phyloP scores from a whole-genome alignment of 2,797 vertebrate genomes.

The Helarctos malayanus region DNA sequence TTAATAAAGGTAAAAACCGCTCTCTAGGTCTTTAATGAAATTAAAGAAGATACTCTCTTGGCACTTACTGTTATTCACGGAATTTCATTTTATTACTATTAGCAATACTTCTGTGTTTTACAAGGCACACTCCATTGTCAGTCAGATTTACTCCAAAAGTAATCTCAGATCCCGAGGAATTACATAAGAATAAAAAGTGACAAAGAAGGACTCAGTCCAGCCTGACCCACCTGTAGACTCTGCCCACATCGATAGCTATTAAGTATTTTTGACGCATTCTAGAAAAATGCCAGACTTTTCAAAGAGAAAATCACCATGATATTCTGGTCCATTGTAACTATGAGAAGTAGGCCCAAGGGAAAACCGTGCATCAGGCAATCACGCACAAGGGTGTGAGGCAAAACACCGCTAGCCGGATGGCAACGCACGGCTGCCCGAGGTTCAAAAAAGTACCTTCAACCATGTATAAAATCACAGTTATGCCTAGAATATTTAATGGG shows the following conservation, averaged over 20 bases:
- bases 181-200: background rate
- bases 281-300: conserved; percentile 26
- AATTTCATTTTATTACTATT: conserved; percentile 30
- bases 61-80: background rate
- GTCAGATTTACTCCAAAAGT: background rate
- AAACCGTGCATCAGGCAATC: background rate
- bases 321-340: background rate
- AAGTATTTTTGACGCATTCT: background rate
- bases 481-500: background rate
- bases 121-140: background rate
- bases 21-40: conserved; percentile 8
- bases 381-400: no score
- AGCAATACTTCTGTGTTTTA: background rate
- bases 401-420: fast-evolving
- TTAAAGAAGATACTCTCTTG: background rate
- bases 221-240: background rate
- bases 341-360: conserved; percentile 29
- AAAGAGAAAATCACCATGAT: conserved; percentile 1
- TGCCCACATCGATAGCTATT: no score
- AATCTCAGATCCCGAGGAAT: background rate
- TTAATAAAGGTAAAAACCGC: conserved; percentile 5
- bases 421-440: background rate
- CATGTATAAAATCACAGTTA: background rate
- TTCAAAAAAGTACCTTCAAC: background rate
- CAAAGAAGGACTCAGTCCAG: background rate